A percentile compares a stretch with the other conserved stretches of the same genome.
Conservation (phyloP, 2,113 vertebrate genomes). For the Sceloporus tristichus region DNA sequence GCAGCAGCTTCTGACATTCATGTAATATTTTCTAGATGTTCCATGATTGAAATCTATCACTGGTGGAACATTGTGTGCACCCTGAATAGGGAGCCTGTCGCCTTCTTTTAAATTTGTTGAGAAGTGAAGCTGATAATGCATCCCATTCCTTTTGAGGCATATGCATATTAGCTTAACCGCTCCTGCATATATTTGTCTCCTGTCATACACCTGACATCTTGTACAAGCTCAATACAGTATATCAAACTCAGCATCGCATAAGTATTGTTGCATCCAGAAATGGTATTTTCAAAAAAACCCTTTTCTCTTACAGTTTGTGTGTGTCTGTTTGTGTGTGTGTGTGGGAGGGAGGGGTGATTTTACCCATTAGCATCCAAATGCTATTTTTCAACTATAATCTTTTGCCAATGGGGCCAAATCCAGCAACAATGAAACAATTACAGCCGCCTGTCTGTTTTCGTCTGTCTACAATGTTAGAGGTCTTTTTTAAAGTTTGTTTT, state of each 20-base stretch:
- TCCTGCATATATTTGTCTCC: slow-evolving; percentile 38
- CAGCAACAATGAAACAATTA: too few species aligned
- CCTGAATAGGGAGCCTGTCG: slow-evolving; percentile 11
- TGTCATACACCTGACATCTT: slow-evolving; percentile 22
- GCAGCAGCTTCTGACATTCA: slow-evolving; percentile 23
- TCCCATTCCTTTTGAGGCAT: slow-evolving; percentile 13
- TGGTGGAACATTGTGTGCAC: not conserved
- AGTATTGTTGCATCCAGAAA: slow-evolving; percentile 11
- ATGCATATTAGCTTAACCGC: slow-evolving; percentile 21
- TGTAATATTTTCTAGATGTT: slow-evolving; percentile 46
- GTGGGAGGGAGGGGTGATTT: too few species aligned
- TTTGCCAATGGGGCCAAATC: too few species aligned
- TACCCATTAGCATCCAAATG: too few species aligned
- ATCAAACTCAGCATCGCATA: not conserved
- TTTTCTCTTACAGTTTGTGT: not conserved
- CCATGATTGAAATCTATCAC: slow-evolving; percentile 31
- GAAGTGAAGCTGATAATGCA: slow-evolving; percentile 18
- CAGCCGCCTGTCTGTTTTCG: too few species aligned
- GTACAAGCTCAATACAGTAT: slow-evolving; percentile 26
- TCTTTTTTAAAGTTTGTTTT: not conserved
- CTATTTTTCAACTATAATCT: too few species aligned
- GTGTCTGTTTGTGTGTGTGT: not conserved
- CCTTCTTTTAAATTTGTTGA: slow-evolving; percentile 26
- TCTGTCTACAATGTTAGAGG: too few species aligned
- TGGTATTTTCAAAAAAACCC: not conserved